A percentile compares a stretch with the other conserved stretches of the same genome.
Conservation (phyloP, 2,888 invertebrate genomes). For the Troides helena region DNA sequence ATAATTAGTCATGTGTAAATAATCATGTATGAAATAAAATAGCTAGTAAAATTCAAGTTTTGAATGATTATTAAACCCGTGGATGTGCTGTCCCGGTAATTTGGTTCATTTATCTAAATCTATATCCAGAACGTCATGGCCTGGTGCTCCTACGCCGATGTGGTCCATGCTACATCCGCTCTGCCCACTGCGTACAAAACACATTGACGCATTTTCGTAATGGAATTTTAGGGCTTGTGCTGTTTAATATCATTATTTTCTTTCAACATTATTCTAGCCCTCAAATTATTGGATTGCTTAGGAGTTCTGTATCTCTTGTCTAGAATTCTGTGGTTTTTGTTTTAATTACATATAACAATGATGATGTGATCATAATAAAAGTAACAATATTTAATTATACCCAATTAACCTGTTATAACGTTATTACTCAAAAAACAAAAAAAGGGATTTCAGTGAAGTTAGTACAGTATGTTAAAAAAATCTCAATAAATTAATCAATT, state of each 20-base stretch:
- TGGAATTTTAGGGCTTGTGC: constrained; percentile 18
- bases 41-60: background rate
- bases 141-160: constrained; percentile 42
- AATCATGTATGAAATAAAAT: background rate
- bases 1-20: background rate
- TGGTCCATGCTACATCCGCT: constrained; percentile 48
- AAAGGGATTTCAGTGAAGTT: too few species aligned
- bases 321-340: too few species aligned
- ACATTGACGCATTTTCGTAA: constrained; percentile 20
- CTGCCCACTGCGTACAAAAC: constrained; percentile 34
- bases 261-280: too few species aligned
- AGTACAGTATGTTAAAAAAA: too few species aligned
- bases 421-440: too few species aligned
- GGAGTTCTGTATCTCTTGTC: too few species aligned
- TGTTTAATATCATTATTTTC: background rate
- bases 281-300: too few species aligned
- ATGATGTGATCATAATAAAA: too few species aligned
- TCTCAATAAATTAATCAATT: too few species aligned
- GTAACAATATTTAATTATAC: too few species aligned
- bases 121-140: constrained; percentile 38
- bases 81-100: background rate
- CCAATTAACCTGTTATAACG: constrained; percentile 5
- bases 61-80: background rate
- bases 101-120: background rate
- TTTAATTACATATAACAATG: too few species aligned